Evolutionary conservation across 2,113 vertebrate species (phyloP), one percentile per base, ranked within the genome.

Genomic region (Pomatostomus ruficeps): DNA sequence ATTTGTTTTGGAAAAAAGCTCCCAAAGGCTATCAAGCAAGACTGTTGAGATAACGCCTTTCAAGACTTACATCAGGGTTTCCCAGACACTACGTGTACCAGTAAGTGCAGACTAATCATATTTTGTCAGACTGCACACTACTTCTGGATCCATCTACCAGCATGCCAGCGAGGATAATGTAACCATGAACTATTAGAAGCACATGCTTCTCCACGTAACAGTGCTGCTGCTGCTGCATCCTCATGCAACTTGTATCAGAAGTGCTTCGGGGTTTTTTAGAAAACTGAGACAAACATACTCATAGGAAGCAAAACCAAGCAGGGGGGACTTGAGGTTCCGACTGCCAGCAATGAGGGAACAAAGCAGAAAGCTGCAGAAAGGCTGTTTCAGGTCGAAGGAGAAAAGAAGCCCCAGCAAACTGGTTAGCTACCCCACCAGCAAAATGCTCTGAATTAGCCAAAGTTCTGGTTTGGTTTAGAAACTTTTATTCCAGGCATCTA

Each of bases 1-100:
- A 92, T 75, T 87, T 91, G 80, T 89, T 96, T 96, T 91, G 82
- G 96, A 46, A 91, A 95, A 97, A 84, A 87, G n/a, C 54, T 85
- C 74, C 82, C 48, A 68, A 40, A 80, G 67, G 86, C 58, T 74
- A 92, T 84, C 90, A 92, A 57, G 89, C 76, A 93, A 91, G 76
- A 80, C 91, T 88, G 75, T 79, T 77, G 88, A 91, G 92, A 91
- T 93, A 95, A 95, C 95, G 74, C 59, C 71, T 79, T 88, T 83
- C 80, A 91, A 92, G 91, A 85, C 92, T 91, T 93, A 43, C 71
- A 96, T 92, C 92, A 95, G 88, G 63, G 85, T 73, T 96, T 97
- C 84, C 86, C 88, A 94, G 91, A 93, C 78, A 75, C 89, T 90
- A 85, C 26, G 14, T 70, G 68, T 76, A 76, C 65, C 74, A 79